Conservation (phyloP, 2,113 vertebrate species). For the Sander lucioperca region DNA sequence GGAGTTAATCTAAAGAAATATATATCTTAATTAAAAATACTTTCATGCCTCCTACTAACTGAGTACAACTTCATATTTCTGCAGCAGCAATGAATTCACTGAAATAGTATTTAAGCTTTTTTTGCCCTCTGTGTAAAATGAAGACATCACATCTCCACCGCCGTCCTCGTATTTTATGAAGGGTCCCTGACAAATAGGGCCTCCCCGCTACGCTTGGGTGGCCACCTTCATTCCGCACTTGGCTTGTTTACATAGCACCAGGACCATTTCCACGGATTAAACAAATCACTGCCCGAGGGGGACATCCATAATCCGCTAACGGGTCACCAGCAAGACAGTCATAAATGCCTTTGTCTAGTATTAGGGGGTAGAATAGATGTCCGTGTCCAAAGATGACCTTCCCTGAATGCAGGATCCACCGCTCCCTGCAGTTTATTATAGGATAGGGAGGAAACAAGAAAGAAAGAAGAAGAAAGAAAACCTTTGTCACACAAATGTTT, state of each 20-base stretch:
- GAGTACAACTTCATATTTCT: not conserved
- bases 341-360: constrained; percentile 82
- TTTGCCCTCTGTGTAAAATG: constrained; percentile 93
- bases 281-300: constrained; percentile 96
- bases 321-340: constrained; percentile 89
- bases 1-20: constrained; percentile 1
- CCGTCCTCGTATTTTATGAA: constrained; percentile 93
- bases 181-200: constrained; percentile 97
- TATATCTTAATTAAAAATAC: constrained; percentile 25
- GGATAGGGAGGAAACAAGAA: not conserved
- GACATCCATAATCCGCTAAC: constrained; percentile 96
- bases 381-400: constrained; percentile 90
- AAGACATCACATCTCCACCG: constrained; percentile 94
- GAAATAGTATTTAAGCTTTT: constrained; percentile 85
- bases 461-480: constrained; percentile 16
- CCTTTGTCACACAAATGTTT: constrained; percentile 32
- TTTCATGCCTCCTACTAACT: constrained; percentile 1
- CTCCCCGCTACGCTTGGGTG: constrained; percentile 91
- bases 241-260: constrained; percentile 99
- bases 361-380: constrained; percentile 87
- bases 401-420: constrained; percentile 80
- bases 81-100: constrained; percentile 17
- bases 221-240: constrained; percentile 95
- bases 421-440: constrained; percentile 62
- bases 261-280: constrained; percentile 98